These are phyloP conservation scores for Cyprinodon diabolis DNA, from an alignment of 2,797 vertebrate species.

Conservation along the genomic window DNA sequence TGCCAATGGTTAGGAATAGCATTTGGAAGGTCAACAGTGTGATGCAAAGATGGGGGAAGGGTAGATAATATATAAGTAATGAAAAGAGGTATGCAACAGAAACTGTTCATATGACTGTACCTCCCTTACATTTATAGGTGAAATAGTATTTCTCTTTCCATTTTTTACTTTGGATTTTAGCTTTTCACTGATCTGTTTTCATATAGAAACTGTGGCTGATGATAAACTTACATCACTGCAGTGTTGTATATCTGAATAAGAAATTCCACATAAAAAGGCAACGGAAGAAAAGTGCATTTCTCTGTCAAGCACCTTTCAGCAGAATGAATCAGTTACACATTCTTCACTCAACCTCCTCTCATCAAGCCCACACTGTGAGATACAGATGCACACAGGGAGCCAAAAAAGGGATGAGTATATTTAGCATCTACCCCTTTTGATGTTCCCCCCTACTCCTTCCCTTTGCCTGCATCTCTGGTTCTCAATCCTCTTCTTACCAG, in stretches of 20 bases:
- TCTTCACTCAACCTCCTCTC: conserved; percentile 48
- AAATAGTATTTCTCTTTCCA: conserved; percentile 3
- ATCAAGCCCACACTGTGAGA: conserved; percentile 61
- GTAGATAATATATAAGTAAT: conserved; percentile 48
- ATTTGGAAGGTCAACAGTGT: conserved; percentile 53
- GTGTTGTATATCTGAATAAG: conserved; percentile 36
- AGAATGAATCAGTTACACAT: conserved; percentile 47
- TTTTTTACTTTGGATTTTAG: conserved; percentile 13
- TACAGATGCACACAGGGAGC: conserved; percentile 58
- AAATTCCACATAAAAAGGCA: conserved; percentile 35
- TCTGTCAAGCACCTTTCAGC: conserved; percentile 37
- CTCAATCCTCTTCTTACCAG: conserved; percentile 24
- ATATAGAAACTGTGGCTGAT: not conserved
- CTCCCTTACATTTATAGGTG: conserved; percentile 9
- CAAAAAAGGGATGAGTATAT: conserved; percentile 69
- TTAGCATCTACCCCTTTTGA: conserved; percentile 68
- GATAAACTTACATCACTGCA: not conserved
- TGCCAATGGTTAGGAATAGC: conserved; percentile 57
- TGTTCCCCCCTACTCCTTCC: conserved; percentile 42
- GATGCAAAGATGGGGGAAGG: conserved; percentile 42
- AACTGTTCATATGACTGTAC: not conserved
- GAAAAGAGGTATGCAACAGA: conserved; percentile 8
- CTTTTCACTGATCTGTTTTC: conserved; percentile 2
- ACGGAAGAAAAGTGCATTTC: conserved; percentile 15
- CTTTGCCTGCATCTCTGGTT: conserved; percentile 27